Conservation (phyloP, 1,140 invertebrate species). For the Drosophila leontia region DNA sequence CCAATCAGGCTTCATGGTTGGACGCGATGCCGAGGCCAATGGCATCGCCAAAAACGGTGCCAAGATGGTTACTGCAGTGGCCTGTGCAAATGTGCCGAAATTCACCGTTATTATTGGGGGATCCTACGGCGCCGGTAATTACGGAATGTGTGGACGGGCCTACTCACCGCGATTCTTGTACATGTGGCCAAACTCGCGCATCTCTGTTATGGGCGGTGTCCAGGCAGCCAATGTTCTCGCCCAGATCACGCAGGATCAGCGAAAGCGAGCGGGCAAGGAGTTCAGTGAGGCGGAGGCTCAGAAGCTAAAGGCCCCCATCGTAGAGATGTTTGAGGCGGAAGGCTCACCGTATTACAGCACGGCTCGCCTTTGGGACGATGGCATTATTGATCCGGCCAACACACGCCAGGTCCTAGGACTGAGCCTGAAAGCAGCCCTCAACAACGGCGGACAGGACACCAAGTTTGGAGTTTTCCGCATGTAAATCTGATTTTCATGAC, state of each 20-base stretch:
- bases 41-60: conserved; percentile 99
- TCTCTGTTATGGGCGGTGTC: conserved; percentile 98
- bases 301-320: conserved; percentile 93
- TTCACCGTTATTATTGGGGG: conserved; percentile 96
- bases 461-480: conserved; percentile 97
- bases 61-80: conserved; percentile 99
- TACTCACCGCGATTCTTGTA: conserved; percentile 96
- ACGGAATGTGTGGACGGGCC: conserved; percentile 93
- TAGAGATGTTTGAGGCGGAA: conserved; percentile 96
- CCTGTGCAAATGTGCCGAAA: conserved; percentile 99
- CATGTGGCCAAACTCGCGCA: conserved; percentile 98
- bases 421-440: conserved; percentile 93
- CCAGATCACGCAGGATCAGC: conserved; percentile 93
- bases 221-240: conserved; percentile 97
- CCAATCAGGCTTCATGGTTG: conserved; percentile 96
- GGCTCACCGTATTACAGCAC: conserved; percentile 96
- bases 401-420: conserved; percentile 95
- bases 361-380: conserved; percentile 98
- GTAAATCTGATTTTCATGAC: conserved; percentile 86
- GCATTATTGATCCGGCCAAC: conserved; percentile 96
- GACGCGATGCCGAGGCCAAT: conserved; percentile 96
- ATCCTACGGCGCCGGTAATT: conserved; percentile 98
- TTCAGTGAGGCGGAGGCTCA: conserved; percentile 94
- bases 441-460: conserved; percentile 91
- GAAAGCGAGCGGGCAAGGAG: conserved; percentile 90